These are phyloP conservation scores for Probaryconus sp. DNA, from an alignment of 1,140 invertebrate genomes.

Conservation along the genomic window DNA sequence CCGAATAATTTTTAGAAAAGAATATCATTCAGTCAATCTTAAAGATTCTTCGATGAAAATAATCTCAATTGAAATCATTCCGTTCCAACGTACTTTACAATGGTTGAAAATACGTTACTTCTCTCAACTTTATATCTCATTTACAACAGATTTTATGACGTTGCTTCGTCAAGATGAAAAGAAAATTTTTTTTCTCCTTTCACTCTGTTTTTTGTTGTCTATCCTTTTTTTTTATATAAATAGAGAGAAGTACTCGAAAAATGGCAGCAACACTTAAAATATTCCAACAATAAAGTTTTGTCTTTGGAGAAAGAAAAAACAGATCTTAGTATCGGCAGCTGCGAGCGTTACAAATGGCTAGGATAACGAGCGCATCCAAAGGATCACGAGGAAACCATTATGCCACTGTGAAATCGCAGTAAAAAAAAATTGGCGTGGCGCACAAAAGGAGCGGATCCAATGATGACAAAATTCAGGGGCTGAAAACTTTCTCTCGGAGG, in stretches of 20 bases:
- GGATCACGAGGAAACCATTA: constrained; percentile 74
- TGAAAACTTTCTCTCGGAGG: constrained; percentile 52
- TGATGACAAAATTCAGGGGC: constrained; percentile 76
- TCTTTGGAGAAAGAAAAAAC: constrained; percentile 35
- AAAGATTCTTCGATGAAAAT: too few species aligned
- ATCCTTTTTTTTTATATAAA: too few species aligned
- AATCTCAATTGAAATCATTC: too few species aligned
- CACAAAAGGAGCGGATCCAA: constrained; percentile 73
- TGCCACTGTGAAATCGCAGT: constrained; percentile 73
- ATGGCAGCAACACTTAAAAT: constrained; percentile 3
- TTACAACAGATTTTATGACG: too few species aligned
- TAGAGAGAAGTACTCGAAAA: too few species aligned
- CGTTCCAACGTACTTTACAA: too few species aligned
- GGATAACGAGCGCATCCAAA: constrained; percentile 77
- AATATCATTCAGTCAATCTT: too few species aligned
- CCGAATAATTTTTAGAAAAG: too few species aligned
- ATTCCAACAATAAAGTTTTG: constrained; percentile 39
- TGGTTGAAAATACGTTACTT: too few species aligned
- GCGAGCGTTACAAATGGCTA: constrained; percentile 74
- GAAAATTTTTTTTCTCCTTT: background rate
- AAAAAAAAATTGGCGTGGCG: constrained; percentile 67
- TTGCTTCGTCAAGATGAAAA: too few species aligned
- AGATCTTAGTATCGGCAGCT: constrained; percentile 68
- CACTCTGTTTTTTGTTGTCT: background rate
- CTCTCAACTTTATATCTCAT: too few species aligned